Conservation (phyloP, 2,113 vertebrate species). For the Plotosus lineatus region DNA sequence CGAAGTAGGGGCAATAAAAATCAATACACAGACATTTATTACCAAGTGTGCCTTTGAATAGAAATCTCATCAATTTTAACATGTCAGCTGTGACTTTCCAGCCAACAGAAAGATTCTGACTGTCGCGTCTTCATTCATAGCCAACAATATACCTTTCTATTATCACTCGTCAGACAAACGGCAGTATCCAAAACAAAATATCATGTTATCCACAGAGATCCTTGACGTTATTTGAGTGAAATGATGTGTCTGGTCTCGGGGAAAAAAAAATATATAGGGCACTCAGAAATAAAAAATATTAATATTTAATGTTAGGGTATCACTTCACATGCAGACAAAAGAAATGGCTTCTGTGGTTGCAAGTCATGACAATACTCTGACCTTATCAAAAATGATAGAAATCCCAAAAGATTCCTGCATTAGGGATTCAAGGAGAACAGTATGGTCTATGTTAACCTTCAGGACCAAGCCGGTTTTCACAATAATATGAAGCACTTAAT, state of each 20-base stretch:
- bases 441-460: constrained; percentile 18
- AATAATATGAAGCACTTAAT: background rate
- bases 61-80: constrained; percentile 10
- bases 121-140: constrained; percentile 18
- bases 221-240: constrained; percentile 48
- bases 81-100: constrained; percentile 13
- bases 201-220: constrained; percentile 11
- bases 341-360: constrained; percentile 49
- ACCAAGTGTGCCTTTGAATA: constrained; percentile 29
- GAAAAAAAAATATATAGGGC: constrained; percentile 11
- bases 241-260: constrained; percentile 48
- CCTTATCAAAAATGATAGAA: constrained; percentile 38
- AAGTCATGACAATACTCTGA: constrained; percentile 50
- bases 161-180: constrained; percentile 8
- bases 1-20: background rate
- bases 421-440: constrained; percentile 20
- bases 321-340: constrained; percentile 53
- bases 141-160: background rate
- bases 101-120: constrained; percentile 25
- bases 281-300: constrained; percentile 54
- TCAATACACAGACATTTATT: constrained; percentile 7
- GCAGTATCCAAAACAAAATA: background rate
- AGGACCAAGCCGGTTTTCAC: background rate
- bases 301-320: constrained; percentile 67
- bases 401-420: constrained; percentile 27